These are phyloP conservation scores for Procambarus virginalis DNA, from an alignment of 1,140 invertebrate genomes.

Conservation along the genomic window DNA sequence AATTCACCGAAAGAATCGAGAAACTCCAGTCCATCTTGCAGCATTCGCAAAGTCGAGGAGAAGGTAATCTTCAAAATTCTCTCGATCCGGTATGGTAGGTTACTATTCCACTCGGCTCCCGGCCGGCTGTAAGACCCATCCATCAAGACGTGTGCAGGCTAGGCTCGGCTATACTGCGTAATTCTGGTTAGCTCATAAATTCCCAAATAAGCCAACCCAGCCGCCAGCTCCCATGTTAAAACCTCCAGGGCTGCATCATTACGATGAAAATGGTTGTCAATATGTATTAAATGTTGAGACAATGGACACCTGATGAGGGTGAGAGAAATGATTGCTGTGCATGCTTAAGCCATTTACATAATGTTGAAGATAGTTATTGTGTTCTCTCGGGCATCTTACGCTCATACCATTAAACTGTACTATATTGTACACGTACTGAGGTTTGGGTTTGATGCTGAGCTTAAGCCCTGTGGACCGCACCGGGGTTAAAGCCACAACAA, in stretches of 20 bases:
- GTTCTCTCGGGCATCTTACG: too few species aligned
- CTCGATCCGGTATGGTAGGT: not conserved
- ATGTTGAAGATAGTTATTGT: not conserved
- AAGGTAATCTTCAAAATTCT: not conserved
- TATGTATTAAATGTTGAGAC: not conserved
- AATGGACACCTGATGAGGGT: not conserved
- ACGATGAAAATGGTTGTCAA: constrained; percentile 10
- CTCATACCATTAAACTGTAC: too few species aligned
- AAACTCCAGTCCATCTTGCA: too few species aligned
- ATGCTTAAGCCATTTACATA: not conserved
- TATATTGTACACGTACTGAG: too few species aligned
- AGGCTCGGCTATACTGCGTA: not conserved
- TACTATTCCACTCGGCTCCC: not conserved
- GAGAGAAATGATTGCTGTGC: not conserved
- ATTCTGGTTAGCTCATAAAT: constrained; percentile 10
- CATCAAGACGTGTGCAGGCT: not conserved
- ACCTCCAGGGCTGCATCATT: not conserved
- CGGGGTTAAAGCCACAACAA: too few species aligned
- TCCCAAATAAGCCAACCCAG: constrained; percentile 7
- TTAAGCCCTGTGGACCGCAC: too few species aligned
- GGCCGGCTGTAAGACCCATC: not conserved
- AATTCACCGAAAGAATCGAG: too few species aligned
- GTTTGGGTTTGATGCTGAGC: too few species aligned
- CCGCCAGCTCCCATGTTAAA: not conserved
- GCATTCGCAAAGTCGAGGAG: too few species aligned